Evolutionary conservation across 2,888 invertebrate genomes (phyloP).

Genomic region (Cheilosia grossa): DNA sequence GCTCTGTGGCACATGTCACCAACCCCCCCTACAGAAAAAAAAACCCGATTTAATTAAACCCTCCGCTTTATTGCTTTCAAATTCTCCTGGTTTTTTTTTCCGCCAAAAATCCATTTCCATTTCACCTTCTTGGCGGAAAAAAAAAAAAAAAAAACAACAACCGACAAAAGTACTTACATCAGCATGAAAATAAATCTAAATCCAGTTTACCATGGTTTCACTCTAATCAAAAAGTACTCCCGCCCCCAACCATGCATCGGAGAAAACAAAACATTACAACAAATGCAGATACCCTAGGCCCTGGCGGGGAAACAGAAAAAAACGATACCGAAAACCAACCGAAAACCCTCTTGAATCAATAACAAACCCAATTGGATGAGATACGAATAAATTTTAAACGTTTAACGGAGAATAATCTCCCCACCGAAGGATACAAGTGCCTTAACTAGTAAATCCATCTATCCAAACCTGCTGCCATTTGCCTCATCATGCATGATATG

Average conservation of each 20-base stretch:
- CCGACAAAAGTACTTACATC: slow-evolving; percentile 51
- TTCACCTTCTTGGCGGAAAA: slow-evolving; percentile 37
- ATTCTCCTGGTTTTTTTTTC: neutral
- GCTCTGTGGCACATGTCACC: neutral
- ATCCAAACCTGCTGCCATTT: slow-evolving; percentile 48
- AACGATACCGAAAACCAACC: neutral
- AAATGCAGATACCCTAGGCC: slow-evolving; percentile 8
- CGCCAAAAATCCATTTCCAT: slow-evolving; percentile 50
- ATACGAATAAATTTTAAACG: slow-evolving; percentile 73
- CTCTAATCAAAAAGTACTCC: slow-evolving; percentile 52
- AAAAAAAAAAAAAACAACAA: neutral
- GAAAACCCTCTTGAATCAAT: slow-evolving; percentile 47
- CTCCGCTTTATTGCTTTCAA: slow-evolving; percentile 36
- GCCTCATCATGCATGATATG: slow-evolving; percentile 66
- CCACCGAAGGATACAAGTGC: slow-evolving; percentile 48
- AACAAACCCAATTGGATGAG: slow-evolving; percentile 72
- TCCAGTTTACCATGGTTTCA: slow-evolving; percentile 55
- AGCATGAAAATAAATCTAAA: slow-evolving; percentile 70
- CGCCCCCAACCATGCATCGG: slow-evolving; percentile 17
- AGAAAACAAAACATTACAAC: slow-evolving; percentile 27
- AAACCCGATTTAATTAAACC: slow-evolving; percentile 30
- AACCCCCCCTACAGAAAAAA: too few species aligned
- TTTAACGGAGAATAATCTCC: slow-evolving; percentile 67
- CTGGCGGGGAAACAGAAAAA: neutral
- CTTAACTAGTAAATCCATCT: slow-evolving; percentile 57